These are phyloP conservation scores for Zoroaster sp. DNA, from an alignment of 53 echinoderm and acorn worm species.

Conservation along the genomic window DNA sequence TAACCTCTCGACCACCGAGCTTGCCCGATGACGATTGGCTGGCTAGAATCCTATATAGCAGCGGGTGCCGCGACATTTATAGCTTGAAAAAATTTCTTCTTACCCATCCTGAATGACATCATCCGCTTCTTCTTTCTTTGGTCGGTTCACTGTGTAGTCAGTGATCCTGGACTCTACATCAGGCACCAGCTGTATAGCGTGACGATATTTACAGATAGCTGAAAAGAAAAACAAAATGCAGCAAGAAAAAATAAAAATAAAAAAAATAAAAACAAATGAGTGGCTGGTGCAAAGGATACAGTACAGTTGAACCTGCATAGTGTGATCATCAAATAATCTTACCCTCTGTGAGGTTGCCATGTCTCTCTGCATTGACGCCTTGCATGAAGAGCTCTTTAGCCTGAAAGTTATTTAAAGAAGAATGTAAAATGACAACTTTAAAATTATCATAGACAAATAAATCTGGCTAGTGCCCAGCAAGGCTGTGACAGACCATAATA, in stretches of 20 bases:
- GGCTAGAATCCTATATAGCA: too few species aligned
- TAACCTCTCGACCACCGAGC: too few species aligned
- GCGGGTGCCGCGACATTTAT: too few species aligned
- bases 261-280: too few species aligned
- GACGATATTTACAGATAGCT: slow-evolving; percentile 94
- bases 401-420: slow-evolving; percentile 33
- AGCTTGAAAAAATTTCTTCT: too few species aligned
- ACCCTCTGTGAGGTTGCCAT: slow-evolving; percentile 93
- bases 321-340: too few species aligned
- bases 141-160: slow-evolving; percentile 6
- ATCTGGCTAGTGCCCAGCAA: too few species aligned
- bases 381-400: slow-evolving; percentile 85
- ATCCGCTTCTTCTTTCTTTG: slow-evolving; percentile 19
- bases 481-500: too few species aligned
- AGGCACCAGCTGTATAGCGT: slow-evolving; percentile 91
- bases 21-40: too few species aligned
- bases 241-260: background rate
- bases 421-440: background rate
- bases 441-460: too few species aligned
- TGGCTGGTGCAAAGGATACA: too few species aligned
- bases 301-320: too few species aligned
- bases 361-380: slow-evolving; percentile 87
- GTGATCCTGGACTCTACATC: slow-evolving; percentile 83
- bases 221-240: background rate
- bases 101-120: slow-evolving; percentile 44